Conservation (phyloP, 2,888 invertebrate genomes). For the Nemotelus nigrinus region DNA sequence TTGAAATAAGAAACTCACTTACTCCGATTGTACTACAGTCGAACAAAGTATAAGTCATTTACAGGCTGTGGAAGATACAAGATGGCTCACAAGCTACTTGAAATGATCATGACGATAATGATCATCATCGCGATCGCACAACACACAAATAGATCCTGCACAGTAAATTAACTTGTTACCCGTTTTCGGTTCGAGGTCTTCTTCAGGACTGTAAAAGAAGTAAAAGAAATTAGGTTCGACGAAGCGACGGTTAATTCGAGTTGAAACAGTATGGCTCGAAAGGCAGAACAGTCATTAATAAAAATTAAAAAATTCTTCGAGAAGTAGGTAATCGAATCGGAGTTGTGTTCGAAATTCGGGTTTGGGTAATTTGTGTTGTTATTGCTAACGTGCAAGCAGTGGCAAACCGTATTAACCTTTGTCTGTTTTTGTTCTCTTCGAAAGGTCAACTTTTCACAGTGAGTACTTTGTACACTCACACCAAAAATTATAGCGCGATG, state of each 20-base stretch:
- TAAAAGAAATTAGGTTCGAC: too few species aligned
- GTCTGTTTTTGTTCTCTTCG: too few species aligned
- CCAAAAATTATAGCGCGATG: too few species aligned
- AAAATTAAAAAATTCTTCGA: neutral
- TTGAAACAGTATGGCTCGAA: neutral
- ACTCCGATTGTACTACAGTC: neutral
- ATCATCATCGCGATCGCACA: slow-evolving; percentile 18
- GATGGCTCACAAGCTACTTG: neutral
- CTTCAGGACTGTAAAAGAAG: neutral
- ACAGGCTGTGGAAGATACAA: neutral
- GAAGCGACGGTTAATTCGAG: slow-evolving; percentile 10
- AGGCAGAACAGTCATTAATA: neutral
- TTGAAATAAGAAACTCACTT: slow-evolving; percentile 1
- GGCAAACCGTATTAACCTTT: too few species aligned
- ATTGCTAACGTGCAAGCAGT: too few species aligned
- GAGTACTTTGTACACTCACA: too few species aligned
- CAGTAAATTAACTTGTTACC: slow-evolving; percentile 41
- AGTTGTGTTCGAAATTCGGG: too few species aligned
- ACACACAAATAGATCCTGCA: slow-evolving; percentile 1
- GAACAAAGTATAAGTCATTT: neutral
- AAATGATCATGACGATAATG: slow-evolving; percentile 27
- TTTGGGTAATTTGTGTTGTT: too few species aligned
- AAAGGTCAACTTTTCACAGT: too few species aligned
- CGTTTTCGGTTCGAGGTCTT: neutral
- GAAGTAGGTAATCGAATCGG: too few species aligned